A percentile compares a stretch with the other conserved stretches of the same genome.
Conservation (phyloP, 2,797 vertebrate genomes). For the Chrysocyon brachyurus region DNA sequence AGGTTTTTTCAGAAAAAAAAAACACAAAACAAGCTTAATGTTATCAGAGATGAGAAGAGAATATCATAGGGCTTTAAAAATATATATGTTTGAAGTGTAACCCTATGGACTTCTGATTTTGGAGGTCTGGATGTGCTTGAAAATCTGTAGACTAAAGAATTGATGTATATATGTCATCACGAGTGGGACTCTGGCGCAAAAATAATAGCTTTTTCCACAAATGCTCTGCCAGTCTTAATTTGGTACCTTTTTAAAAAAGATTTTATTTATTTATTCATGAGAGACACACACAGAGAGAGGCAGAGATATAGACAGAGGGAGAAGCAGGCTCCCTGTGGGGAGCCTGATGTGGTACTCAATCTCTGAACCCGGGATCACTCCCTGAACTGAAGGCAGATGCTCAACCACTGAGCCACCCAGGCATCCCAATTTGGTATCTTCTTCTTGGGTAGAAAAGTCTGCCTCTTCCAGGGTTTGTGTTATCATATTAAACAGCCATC, state of each 20-base stretch:
- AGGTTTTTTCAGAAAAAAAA: background rate
- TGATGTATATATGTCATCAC: background rate
- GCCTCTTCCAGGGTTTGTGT: background rate
- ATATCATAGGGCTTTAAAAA: background rate
- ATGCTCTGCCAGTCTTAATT: background rate
- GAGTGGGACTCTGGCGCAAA: background rate
- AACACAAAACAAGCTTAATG: background rate
- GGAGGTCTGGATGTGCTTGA: background rate
- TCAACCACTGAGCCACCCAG: too few species aligned
- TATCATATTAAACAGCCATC: background rate
- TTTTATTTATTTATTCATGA: too few species aligned
- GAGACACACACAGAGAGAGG: too few species aligned
- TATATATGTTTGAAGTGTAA: background rate
- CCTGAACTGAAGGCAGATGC: too few species aligned
- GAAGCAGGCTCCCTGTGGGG: too few species aligned
- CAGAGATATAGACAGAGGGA: too few species aligned
- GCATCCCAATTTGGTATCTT: background rate
- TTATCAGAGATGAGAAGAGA: background rate
- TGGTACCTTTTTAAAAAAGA: background rate
- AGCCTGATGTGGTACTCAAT: too few species aligned
- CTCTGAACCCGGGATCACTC: too few species aligned
- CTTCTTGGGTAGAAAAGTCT: background rate
- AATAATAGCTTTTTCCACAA: conserved; percentile 41
- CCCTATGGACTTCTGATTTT: background rate
- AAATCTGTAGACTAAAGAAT: background rate